Conservation (phyloP, 2,888 invertebrate species). For the Tricholauxania praeusta region DNA sequence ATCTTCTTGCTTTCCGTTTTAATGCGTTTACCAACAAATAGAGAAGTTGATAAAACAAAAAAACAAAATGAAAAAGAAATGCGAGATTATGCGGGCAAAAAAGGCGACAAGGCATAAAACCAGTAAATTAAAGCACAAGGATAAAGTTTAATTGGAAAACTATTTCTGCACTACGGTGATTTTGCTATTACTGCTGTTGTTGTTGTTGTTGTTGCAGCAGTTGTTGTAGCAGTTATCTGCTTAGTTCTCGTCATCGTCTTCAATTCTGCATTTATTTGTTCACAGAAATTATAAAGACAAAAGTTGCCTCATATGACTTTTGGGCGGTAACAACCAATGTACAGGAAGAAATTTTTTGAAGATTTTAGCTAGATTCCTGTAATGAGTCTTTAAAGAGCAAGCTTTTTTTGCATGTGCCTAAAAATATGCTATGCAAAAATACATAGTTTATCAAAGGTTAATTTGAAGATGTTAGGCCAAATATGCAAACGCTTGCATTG, state of each 20-base stretch:
- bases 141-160: constrained; percentile 69
- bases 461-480: too few relatives aligned
- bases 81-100: constrained; percentile 59
- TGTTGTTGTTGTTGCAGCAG: constrained; percentile 11
- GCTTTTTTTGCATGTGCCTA: too few relatives aligned
- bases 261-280: too few relatives aligned
- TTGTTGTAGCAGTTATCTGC: constrained; percentile 36
- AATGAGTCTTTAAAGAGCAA: too few relatives aligned
- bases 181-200: constrained; percentile 11
- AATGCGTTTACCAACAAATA: background rate
- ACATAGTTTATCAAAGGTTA: too few relatives aligned
- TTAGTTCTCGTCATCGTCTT: constrained; percentile 44
- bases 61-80: constrained; percentile 49
- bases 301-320: constrained; percentile 10
- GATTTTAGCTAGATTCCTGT: too few relatives aligned
- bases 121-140: constrained; percentile 68
- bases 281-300: constrained; percentile 9
- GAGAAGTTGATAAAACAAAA: constrained; percentile 3
- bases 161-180: constrained; percentile 51
- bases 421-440: too few relatives aligned
- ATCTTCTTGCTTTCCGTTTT: too few relatives aligned
- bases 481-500: too few relatives aligned
- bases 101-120: constrained; percentile 68
- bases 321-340: background rate
- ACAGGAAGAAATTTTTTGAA: too few relatives aligned